Evolutionary conservation across 92 coral and sea anemone genomes (phyloP).

Genomic region (Metridium senile): DNA sequence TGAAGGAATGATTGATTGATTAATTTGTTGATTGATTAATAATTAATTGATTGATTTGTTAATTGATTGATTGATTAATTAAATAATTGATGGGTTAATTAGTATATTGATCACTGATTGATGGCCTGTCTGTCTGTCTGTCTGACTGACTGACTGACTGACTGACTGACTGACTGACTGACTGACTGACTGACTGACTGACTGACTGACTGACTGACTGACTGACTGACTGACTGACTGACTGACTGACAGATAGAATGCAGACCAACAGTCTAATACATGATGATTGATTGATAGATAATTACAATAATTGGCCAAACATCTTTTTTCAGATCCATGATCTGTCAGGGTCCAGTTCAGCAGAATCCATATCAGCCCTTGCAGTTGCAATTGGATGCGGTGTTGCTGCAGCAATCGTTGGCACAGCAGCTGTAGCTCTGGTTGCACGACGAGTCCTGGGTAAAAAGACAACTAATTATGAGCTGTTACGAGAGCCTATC

Average conservation of each 20-base stretch:
- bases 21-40: not conserved
- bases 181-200: not conserved
- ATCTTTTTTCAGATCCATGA: conserved; percentile 77
- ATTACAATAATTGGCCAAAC: not conserved
- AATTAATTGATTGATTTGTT: not conserved
- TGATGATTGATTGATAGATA: not conserved
- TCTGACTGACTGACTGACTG: not conserved
- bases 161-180: not conserved
- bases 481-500: conserved; percentile 88
- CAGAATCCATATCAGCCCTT: conserved; percentile 96
- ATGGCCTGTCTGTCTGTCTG: not conserved
- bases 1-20: not conserved
- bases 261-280: not conserved
- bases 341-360: conserved; percentile 54
- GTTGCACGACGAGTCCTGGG: conserved; percentile 92
- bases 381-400: conserved; percentile 99
- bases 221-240: not conserved
- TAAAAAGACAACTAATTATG: conserved; percentile 93
- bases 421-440: conserved; percentile 97
- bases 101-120: not conserved
- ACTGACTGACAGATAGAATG: not conserved
- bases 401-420: conserved; percentile 97
- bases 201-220: not conserved
- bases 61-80: not conserved
- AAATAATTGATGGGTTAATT: too few relatives aligned